Evolutionary conservation across 2,113 vertebrate genomes (phyloP), one percentile per base, ranked within the genome.

Genomic region (Gambusia holbrooki): DNA sequence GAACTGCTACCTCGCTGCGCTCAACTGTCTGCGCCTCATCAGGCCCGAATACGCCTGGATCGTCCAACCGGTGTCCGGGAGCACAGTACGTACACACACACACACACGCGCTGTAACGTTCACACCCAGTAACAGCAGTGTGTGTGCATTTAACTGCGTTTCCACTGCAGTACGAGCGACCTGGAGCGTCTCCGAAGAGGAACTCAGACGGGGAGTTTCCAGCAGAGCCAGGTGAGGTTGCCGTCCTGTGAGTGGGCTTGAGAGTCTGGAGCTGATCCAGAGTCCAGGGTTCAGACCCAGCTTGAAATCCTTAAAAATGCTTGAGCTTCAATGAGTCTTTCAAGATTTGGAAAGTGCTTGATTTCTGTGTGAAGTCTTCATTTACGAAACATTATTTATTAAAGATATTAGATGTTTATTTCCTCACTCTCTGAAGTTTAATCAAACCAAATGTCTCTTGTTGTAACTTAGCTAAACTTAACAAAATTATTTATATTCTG

Each of bases 11-110:
- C 94, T 99, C 35, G 95, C 96, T 0, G 96, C 97, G 25, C 94
- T 99, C 29, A 98, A 96, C 91, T 99, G 98, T 81, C 91, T 99
- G 22, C 94, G 96, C 0, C 90, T 99, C 75, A 98, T 98, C 89
- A 94, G 96, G 3, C 96, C 96, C 0, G 95, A 99, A n/a, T 98
- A 99, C 0, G 97, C 98, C 0, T 99, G 98, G 98, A 98, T 99
- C 30, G 96, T 98, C 51, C 96, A 96, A 88, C 98, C 98, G 0
- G 90, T 94, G 0, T 82, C 96, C 0, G 97, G 96, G 68, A 93
- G 94, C 12, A 93, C 95, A 94, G 97, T 98, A 93, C 54, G 83
- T 40, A 70, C 37, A 64, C 51, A 63, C 66, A 54, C 5, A 17
- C 35, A 37, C 35, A 37, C 35, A 2, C 33, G 8, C 25, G 2